Evolutionary conservation across 2,797 vertebrate species (phyloP), one percentile per base, ranked within the genome.

Genomic region (Sebastes hubbsi): DNA sequence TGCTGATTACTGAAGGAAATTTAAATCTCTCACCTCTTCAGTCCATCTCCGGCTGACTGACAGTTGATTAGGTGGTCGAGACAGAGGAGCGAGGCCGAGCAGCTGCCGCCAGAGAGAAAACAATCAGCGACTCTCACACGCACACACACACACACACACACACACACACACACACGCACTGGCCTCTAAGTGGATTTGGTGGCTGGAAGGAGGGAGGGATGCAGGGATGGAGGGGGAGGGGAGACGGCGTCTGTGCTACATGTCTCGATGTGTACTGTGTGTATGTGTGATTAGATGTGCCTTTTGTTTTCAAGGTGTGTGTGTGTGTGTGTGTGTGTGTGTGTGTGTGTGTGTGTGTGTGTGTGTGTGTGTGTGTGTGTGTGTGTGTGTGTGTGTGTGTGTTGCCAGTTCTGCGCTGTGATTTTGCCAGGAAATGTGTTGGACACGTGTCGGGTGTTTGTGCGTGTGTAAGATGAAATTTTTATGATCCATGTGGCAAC

Each of bases 181-280:
- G 89, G 86, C 81, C 86, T 81, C 81, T 91, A 91, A 94, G 89
- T 92, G 91, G 91, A 93, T 93, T 93, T 93, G 89, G 88, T 87
- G 90, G 89, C 88, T 90, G 84, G 78, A 73, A 76, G 78, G 69
- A 71, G 24, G 54, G 46, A 74, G n/a, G 77, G 76, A 32, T 34
- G 34, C 0, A 36, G 34, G 78, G 69, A 70, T 20, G 25, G 42
- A 24, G 68, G 77, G 77, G 85, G 79, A 74, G 65, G 84, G 83
- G 87, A 58, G 55, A 22, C 49, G 2, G 56, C 7, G 79, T 83
- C 75, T 90, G 89, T 2, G 59, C 76, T 66, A 3, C 78, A 77
- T 79, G 88, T 87, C 82, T 89, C 46, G 59, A 87, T 88, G 82
- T 79, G 78, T 72, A 69, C 69, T 77, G 75, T 73, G 66, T 71